Evolutionary conservation across 2,888 invertebrate species (phyloP), one percentile per base, ranked within the genome.

Genomic region (Terebella lapidaria): DNA sequence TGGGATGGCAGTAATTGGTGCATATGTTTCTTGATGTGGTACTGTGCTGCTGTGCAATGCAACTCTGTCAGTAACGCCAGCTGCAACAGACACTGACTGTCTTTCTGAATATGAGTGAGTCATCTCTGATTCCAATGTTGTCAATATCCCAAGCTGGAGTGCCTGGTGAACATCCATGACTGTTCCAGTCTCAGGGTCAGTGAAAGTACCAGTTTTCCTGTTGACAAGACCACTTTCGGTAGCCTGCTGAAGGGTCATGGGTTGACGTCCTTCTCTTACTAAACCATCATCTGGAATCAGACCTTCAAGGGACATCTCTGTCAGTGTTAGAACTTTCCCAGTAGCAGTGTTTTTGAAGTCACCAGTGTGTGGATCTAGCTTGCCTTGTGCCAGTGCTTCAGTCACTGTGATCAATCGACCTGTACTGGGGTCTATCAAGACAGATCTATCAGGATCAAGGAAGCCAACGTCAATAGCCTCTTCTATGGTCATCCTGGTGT

Each of bases 381-480:
- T 85, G 76, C 93, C 92, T 72, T 87, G 86, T 76, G 92, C 91
- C 73, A 96, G 94, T 26, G 94, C 94, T 84, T 94, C 91, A 65
- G 92, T 82, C 66, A 96, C 84, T 26, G 92, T 91, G 46, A 94
- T 84, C 76, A 89, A 87, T 65, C 77, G 77, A 27, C 82, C 81
- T 56, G 91, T 81, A 89, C 90, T 63, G 91, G 84, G 74, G 53
- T 70, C 66, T 92, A 83, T 51, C 69, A 72, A 61, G 71, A 67
- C 60, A 5, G 71, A 70, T 15, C 55, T 53, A 20, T 67, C 59
- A 5, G 66, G 57, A 49, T 69, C 67, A 2, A 69, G 20, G 56
- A 69, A 59, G n/a, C 65, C 64, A n/a, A 56, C 35, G 30, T 65
- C 60, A 24, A 70, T 67, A 27, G 94, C 94, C 84, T 94, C 91